Evolutionary conservation across 92 coral and sea anemone genomes (phyloP).

Genomic region (Nematostella vectensis): DNA sequence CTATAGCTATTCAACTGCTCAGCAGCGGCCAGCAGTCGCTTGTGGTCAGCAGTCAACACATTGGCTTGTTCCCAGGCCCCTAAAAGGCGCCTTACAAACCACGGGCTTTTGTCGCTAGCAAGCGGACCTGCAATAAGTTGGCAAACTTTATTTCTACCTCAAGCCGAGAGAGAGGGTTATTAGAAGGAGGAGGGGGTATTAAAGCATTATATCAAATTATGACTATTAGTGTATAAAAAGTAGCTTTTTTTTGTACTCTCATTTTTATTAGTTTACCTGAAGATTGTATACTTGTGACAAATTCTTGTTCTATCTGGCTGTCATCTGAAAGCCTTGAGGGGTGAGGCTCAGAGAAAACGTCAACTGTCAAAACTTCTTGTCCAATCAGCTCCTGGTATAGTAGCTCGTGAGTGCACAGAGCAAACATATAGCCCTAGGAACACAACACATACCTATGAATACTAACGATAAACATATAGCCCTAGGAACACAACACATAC

Average conservation of each 20-base stretch:
- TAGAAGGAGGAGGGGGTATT: no score
- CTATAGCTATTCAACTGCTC: conserved; percentile 10
- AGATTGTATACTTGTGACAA: no score
- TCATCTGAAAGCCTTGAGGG: conserved; percentile 11
- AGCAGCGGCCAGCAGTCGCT: background rate
- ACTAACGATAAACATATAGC: no score
- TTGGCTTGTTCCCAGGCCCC: conserved; percentile 51
- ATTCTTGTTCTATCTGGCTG: no score
- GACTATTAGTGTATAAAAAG: no score
- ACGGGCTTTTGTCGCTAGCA: conserved; percentile 10
- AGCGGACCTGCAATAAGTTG: no score
- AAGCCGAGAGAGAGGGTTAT: background rate
- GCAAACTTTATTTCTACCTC: no score
- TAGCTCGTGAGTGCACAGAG: conserved; percentile 50
- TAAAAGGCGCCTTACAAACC: conserved; percentile 38
- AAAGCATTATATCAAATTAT: no score
- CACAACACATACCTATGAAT: no score
- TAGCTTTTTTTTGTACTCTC: no score
- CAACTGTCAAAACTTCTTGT: conserved; percentile 6
- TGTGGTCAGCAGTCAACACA: conserved; percentile 7
- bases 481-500: no score
- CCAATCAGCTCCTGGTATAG: conserved; percentile 27
- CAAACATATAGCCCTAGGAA: conserved; percentile 47
- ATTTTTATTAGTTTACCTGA: no score
- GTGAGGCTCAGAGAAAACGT: conserved; percentile 19